Evolutionary conservation across 2,797 vertebrate species (phyloP).

Genomic region (Lepus townsendii): DNA sequence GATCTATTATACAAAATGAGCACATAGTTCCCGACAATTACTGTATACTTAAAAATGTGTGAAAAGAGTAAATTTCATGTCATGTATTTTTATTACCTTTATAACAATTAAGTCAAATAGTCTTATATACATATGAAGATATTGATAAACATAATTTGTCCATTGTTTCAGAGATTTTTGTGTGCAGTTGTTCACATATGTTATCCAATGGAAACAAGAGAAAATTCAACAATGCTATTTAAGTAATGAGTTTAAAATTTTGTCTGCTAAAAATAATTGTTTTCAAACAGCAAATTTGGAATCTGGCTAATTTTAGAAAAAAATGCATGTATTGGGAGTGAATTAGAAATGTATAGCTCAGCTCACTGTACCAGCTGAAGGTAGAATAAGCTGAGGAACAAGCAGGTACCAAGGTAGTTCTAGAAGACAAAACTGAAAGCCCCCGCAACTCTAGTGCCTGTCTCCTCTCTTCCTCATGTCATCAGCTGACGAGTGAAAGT

Average conservation of each 20-base stretch:
- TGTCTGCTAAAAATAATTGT: neutral
- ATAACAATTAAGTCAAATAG: neutral
- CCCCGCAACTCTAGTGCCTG: neutral
- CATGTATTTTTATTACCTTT: neutral
- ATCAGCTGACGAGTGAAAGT: neutral
- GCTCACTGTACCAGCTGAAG: neutral
- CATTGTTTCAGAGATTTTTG: conserved; percentile 2
- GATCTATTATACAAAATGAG: neutral
- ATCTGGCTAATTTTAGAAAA: conserved; percentile 24
- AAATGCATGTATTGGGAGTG: neutral
- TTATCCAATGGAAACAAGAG: neutral
- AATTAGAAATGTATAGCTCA: neutral
- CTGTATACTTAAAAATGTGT: neutral
- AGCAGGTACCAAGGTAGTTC: neutral
- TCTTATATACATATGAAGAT: neutral
- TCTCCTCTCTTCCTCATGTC: neutral
- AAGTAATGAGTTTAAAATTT: conserved; percentile 15
- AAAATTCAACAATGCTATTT: neutral
- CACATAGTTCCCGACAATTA: neutral
- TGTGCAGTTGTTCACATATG: neutral
- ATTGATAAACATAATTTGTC: neutral
- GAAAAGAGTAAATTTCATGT: conserved; percentile 1
- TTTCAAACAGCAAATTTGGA: neutral
- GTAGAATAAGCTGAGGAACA: neutral
- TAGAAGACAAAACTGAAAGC: neutral